Evolutionary conservation across 2,797 vertebrate genomes (phyloP).

Genomic region (Poliocrania exsul): DNA sequence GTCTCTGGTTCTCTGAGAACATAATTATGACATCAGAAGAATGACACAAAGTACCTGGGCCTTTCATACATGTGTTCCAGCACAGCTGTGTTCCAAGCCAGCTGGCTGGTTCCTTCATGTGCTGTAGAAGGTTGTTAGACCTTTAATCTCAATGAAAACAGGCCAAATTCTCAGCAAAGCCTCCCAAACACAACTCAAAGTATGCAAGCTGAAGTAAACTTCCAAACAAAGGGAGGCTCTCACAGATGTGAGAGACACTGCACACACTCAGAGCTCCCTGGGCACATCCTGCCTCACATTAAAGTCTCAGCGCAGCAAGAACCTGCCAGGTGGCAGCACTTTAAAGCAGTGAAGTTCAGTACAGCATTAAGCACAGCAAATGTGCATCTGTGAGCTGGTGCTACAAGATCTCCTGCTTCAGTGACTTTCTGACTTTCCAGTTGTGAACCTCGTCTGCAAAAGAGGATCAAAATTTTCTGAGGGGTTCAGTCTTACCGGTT

Average conservation of each 20-base stretch:
- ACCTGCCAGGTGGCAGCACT: slow-evolving; percentile 4
- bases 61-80: not conserved
- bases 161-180: not conserved
- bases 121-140: not conserved
- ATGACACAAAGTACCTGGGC: not conserved
- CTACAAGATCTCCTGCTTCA: not conserved
- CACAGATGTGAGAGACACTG: not conserved
- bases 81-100: not conserved
- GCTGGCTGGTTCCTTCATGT: not conserved
- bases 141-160: not conserved
- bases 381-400: not conserved
- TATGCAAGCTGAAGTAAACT: not conserved
- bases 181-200: not conserved
- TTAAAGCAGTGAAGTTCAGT: not conserved
- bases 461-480: not conserved
- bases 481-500: slow-evolving; percentile 77
- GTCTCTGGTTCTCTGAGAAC: not conserved
- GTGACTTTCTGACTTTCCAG: not conserved
- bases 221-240: not conserved
- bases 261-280: not conserved
- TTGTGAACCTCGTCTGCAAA: not conserved
- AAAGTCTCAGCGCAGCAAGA: not conserved
- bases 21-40: not conserved
- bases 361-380: not conserved
- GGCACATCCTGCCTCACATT: not conserved